Base-by-base conservation (phyloP, 2,888 invertebrate genomes). In the Pilophorus perplexus region DNA sequence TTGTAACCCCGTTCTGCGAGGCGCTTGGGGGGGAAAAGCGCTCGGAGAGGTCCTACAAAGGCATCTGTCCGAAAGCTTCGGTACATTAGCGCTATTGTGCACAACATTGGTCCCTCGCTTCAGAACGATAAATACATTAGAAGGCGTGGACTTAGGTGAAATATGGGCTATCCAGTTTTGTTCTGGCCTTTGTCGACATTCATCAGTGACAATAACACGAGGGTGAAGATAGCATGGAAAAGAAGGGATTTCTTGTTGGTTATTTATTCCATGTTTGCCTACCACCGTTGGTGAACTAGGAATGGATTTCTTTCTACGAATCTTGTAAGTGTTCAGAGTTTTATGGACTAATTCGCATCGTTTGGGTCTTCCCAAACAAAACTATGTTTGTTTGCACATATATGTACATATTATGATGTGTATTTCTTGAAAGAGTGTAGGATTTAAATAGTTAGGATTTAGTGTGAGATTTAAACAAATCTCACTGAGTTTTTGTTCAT, bases 51-150 rank as follows among this genome's bases (percentile, higher is more conserved):
- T 23, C 37, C 33, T n/a, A 44, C 44, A 62, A 62, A 62, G 48
- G 62, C 62, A 28, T 62, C 62, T 62, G 62, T 33, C 62, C 62
- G 46, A 46, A 44, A 23, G 62, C 62, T 28, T 62, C 62, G 62
- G 62, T 62, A 62, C 62, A 62, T 62, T 62, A 62, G 62, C 25
- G 46, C 62, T 46, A 33, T 62, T 62, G 62, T 62, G 62, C 28
- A 25, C 33, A 27, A 20, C 46, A n/a, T 48, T 8, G 8, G 12
- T 10, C 59, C 59, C 55, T 55, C 42, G 59, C 44, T 42, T 46
- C 62, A n/a, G 28, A 33, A n/a, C 62, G 62, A 62, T 62, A 46
- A 62, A 62, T 62, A 62, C 62, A 46, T 62, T 62, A 62, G 62
- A 62, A 62, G 62, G 62, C 62, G 62, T 62, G 62, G 62, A 28